Evolutionary conservation across 2,888 invertebrate species (phyloP).

Genomic region (Elysia crispata): DNA sequence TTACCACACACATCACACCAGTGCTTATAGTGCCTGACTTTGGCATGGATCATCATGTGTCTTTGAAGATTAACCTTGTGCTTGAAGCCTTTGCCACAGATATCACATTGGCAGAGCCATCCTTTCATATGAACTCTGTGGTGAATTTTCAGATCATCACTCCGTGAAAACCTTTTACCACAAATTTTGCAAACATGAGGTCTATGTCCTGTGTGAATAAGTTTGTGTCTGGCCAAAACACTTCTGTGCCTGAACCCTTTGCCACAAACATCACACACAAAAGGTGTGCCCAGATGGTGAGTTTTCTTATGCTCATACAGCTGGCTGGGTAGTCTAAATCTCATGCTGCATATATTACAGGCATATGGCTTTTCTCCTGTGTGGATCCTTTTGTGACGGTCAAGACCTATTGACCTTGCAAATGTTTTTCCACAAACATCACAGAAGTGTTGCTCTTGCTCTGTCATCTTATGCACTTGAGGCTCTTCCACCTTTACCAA

Average conservation of each 20-base stretch:
- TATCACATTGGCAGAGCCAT: constrained; percentile 2
- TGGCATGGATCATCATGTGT: neutral
- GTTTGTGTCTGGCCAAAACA: neutral
- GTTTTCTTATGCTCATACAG: no score
- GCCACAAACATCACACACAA: constrained; percentile 11
- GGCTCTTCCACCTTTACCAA: no score
- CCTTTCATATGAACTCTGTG: neutral
- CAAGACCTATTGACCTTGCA: no score
- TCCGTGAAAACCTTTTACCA: neutral
- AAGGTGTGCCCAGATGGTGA: no score
- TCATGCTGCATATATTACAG: no score
- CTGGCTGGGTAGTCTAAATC: no score
- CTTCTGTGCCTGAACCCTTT: constrained; percentile 11
- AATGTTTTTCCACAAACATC: no score
- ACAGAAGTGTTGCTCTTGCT: no score
- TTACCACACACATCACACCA: no score
- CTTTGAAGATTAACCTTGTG: constrained; percentile 17
- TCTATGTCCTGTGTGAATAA: neutral
- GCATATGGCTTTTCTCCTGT: no score
- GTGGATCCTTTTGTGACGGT: no score
- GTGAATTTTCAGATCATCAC: constrained; percentile 1
- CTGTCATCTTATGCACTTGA: no score
- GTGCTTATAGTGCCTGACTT: neutral
- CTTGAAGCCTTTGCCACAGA: constrained; percentile 17
- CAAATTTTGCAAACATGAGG: constrained; percentile 9